Percentiles rank a stretch among this genome's conserved stretches.
Conservation (phyloP, 2,888 invertebrate species). For the Epinotia bilunana region DNA sequence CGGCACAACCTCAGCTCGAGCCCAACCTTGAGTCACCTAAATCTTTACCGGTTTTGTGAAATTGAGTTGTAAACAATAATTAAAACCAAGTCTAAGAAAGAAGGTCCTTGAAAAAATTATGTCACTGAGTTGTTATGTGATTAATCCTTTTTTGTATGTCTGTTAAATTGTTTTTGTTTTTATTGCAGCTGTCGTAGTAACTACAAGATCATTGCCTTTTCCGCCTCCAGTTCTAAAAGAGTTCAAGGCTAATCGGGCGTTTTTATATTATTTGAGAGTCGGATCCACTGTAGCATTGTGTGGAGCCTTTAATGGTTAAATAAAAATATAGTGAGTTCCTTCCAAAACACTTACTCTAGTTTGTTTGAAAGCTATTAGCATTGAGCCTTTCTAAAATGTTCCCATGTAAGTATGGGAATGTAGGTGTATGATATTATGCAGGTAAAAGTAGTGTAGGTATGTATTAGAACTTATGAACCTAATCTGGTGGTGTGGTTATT, state of each 20-base stretch:
- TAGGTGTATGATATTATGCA: background rate
- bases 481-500: background rate
- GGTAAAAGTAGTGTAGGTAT: no score
- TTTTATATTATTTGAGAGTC: slow-evolving; percentile 13
- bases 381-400: background rate
- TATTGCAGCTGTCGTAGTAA: slow-evolving; percentile 50
- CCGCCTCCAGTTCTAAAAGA: slow-evolving; percentile 37
- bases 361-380: background rate
- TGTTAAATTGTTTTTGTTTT: slow-evolving; percentile 2
- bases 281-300: background rate
- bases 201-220: slow-evolving; percentile 43
- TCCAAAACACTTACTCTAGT: background rate
- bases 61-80: no score
- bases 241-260: slow-evolving; percentile 52
- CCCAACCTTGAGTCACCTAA: no score
- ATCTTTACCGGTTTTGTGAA: no score
- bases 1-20: no score
- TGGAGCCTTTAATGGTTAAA: slow-evolving; percentile 4
- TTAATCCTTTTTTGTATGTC: no score
- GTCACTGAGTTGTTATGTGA: no score
- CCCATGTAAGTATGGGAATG: background rate
- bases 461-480: background rate
- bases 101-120: no score
- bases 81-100: no score
- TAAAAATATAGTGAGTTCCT: background rate